Evolutionary conservation across 2,888 invertebrate species (phyloP).

Genomic region (Leptopterna dolabrata): DNA sequence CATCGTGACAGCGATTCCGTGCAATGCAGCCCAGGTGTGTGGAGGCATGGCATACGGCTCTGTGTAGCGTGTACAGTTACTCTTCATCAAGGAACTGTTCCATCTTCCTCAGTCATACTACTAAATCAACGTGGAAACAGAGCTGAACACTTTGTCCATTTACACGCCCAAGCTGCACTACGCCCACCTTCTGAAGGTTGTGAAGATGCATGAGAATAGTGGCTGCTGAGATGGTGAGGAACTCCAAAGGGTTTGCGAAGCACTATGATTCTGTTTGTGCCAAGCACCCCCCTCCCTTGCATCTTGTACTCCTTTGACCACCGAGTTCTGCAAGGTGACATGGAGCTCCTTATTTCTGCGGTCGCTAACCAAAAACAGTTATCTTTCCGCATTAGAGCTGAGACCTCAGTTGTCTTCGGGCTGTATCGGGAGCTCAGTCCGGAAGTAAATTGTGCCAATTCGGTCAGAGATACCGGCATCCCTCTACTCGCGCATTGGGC

Average conservation of each 20-base stretch:
- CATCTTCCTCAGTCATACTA: background rate
- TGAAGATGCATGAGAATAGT: background rate
- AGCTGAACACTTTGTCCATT: background rate
- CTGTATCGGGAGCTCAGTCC: background rate
- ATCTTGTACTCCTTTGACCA: too few relatives aligned
- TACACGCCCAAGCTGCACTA: background rate
- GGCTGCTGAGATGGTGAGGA: background rate
- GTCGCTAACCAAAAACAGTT: background rate
- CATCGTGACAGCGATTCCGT: background rate
- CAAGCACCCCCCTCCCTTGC: background rate
- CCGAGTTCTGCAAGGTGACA: too few relatives aligned
- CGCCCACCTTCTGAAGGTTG: background rate
- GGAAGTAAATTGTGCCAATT: background rate
- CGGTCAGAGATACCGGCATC: background rate
- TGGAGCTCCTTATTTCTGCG: background rate
- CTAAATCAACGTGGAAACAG: too few relatives aligned
- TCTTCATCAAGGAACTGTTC: background rate
- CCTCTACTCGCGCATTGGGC: background rate
- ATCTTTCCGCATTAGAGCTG: too few relatives aligned
- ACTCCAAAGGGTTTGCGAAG: background rate
- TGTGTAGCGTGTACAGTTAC: background rate
- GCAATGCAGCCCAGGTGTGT: background rate
- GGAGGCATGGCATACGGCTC: background rate
- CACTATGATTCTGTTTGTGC: background rate
- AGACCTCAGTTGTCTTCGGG: too few relatives aligned